phyloP scores from a whole-genome alignment of 2,113 vertebrate genomes.

The Hylia prasina region DNA sequence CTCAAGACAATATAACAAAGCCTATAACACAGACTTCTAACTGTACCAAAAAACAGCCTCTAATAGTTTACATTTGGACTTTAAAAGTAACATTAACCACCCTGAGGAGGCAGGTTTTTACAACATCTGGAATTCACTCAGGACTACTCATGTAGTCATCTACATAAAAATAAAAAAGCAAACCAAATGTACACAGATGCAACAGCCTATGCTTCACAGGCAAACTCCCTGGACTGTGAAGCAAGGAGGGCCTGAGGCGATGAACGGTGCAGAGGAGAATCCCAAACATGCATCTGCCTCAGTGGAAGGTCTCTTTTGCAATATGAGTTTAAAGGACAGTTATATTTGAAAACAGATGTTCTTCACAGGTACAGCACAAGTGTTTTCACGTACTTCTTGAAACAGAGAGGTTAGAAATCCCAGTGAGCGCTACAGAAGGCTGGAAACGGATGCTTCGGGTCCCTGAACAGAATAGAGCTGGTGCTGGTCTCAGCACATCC shows the following conservation, averaged over 20 bases:
- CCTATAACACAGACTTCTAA: not conserved
- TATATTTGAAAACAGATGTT: not conserved
- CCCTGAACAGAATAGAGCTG: not conserved
- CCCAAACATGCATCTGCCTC: accelerated
- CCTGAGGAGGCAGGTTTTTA: not conserved
- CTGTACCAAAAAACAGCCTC: not conserved
- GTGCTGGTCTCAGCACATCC: not conserved
- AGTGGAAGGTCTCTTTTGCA: not conserved
- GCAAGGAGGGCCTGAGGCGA: not conserved
- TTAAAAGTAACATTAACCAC: not conserved
- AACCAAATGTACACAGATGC: not conserved
- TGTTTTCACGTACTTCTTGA: not conserved
- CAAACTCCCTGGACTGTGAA: not conserved
- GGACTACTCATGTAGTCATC: not conserved
- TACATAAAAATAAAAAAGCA: not conserved
- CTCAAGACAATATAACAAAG: not conserved
- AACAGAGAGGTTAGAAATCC: not conserved
- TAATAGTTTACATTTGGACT: not conserved
- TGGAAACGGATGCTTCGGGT: not conserved
- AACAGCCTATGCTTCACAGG: not conserved
- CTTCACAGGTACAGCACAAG: not conserved
- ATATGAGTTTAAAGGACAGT: not conserved
- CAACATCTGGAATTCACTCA: not conserved
- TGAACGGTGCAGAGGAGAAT: accelerated
- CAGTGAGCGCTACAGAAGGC: not conserved